Conservation (phyloP, 2,888 invertebrate genomes). For the Leucoptera coffeella region DNA sequence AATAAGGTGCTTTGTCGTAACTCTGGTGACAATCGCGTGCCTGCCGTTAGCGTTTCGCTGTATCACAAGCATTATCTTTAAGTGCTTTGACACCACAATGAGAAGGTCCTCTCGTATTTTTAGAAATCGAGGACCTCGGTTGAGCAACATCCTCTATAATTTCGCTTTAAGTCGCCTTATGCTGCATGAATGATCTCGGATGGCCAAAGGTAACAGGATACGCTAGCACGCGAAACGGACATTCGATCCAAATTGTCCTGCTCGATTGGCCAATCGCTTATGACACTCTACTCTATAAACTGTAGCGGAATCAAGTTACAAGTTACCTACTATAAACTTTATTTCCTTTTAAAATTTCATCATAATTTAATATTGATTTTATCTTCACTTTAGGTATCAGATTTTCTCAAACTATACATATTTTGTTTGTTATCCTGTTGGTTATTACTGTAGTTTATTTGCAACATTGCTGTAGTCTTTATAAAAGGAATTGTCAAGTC, state of each 20-base stretch:
- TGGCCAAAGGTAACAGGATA: conserved; percentile 8
- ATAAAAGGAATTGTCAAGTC: no score
- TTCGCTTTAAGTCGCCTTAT: conserved; percentile 28
- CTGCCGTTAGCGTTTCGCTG: conserved; percentile 8
- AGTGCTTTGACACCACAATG: conserved; percentile 2
- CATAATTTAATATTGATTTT: no score
- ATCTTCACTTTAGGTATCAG: no score
- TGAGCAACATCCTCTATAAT: no score
- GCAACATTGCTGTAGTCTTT: no score
- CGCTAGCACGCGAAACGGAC: conserved; percentile 12
- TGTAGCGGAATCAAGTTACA: not conserved
- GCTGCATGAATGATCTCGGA: conserved; percentile 18
- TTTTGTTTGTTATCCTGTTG: no score
- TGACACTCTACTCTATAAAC: conserved; percentile 14
- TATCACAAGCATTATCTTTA: conserved; percentile 3
- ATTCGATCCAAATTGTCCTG: conserved; percentile 21
- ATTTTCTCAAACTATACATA: no score
- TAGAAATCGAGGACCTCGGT: no score
- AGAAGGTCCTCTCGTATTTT: no score
- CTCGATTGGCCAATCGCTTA: conserved; percentile 15
- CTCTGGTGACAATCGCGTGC: conserved; percentile 14
- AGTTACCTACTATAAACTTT: no score
- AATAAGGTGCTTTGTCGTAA: conserved; percentile 16
- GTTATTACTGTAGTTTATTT: no score
- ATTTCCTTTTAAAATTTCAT: no score